Conservation (phyloP, 2,888 invertebrate genomes). For the Parnassius apollo region DNA sequence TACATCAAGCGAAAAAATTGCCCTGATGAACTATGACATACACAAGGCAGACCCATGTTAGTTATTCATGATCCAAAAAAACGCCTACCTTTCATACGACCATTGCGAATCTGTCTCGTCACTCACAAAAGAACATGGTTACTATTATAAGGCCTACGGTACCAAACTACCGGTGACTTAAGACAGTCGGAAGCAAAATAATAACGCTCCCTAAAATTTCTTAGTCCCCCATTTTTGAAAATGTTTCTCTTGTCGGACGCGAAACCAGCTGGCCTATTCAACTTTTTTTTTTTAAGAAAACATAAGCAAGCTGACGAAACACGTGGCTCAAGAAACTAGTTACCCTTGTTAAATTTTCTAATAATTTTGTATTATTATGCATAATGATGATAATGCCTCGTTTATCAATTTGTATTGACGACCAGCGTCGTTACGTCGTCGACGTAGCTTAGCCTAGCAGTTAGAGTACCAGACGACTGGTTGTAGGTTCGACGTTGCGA, state of each 20-base stretch:
- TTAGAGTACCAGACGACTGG: too few relatives aligned
- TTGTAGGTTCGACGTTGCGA: too few relatives aligned
- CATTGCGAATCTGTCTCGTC: slow-evolving; percentile 62
- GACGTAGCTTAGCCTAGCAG: too few relatives aligned
- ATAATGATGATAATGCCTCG: too few relatives aligned
- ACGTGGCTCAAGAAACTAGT: slow-evolving; percentile 61
- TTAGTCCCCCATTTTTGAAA: slow-evolving; percentile 57
- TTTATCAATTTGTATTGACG: too few relatives aligned
- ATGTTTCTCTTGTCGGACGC: slow-evolving; percentile 63
- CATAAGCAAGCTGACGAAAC: slow-evolving; percentile 45
- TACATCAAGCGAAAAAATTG: slow-evolving; percentile 10
- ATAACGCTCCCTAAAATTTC: slow-evolving; percentile 55
- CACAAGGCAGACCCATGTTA: slow-evolving; percentile 52
- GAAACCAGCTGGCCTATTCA: slow-evolving; percentile 76
- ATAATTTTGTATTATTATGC: slow-evolving; percentile 4
- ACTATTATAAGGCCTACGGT: slow-evolving; percentile 43
- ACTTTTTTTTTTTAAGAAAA: slow-evolving; percentile 40
- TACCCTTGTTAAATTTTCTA: slow-evolving; percentile 29
- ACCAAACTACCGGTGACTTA: slow-evolving; percentile 43
- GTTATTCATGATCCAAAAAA: slow-evolving; percentile 46
- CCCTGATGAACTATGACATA: slow-evolving; percentile 69
- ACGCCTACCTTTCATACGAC: slow-evolving; percentile 31
- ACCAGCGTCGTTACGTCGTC: too few relatives aligned
- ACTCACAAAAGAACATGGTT: slow-evolving; percentile 49
- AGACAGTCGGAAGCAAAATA: slow-evolving; percentile 24